phyloP scores from a whole-genome alignment of 2,888 invertebrate species.

The Luperina nickerlii region DNA sequence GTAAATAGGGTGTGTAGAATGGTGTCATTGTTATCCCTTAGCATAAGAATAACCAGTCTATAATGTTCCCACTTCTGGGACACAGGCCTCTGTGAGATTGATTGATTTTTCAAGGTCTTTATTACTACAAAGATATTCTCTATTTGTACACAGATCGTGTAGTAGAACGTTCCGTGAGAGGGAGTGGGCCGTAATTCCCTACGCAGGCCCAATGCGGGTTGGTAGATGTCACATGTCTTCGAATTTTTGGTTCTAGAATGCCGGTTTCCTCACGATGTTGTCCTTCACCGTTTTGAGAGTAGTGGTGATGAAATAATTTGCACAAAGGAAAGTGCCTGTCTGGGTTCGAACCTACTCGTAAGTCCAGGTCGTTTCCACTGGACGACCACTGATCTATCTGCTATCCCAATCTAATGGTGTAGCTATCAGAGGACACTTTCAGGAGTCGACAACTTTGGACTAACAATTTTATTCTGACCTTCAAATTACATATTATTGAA shows the following conservation, averaged over 20 bases:
- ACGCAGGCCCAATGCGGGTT: neutral
- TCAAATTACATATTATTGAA: neutral
- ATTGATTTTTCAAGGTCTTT: too few species aligned
- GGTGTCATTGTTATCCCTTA: constrained; percentile 9
- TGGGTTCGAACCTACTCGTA: neutral
- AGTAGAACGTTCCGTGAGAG: neutral
- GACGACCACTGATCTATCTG: neutral
- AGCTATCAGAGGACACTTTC: neutral
- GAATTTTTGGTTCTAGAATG: neutral
- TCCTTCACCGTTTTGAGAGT: too few species aligned
- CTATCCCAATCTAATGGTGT: neutral
- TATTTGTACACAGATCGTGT: too few species aligned
- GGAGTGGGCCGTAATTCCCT: neutral
- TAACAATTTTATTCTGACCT: neutral
- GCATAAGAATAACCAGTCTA: neutral
- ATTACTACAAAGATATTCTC: neutral
- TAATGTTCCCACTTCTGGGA: neutral
- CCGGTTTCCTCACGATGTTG: neutral
- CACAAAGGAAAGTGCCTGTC: neutral
- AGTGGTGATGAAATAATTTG: neutral
- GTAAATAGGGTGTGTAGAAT: constrained; percentile 12
- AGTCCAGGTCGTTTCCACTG: neutral
- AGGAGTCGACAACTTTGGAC: neutral
- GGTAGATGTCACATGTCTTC: neutral
- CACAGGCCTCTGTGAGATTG: neutral